Evolutionary conservation across 2,113 vertebrate species (phyloP).

Genomic region (Pteronura brasiliensis): DNA sequence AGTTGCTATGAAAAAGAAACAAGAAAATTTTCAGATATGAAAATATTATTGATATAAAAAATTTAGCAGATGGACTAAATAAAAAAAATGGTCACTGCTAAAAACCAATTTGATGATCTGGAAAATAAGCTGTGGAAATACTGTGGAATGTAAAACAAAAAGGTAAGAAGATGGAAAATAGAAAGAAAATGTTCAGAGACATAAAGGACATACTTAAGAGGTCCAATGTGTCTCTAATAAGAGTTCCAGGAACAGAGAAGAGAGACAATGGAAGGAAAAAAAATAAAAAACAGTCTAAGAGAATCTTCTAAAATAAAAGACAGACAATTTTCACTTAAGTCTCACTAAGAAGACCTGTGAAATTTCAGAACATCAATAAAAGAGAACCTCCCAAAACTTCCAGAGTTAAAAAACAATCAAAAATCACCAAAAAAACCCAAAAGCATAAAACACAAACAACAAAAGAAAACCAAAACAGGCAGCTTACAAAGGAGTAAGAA

Average conservation of each 20-base stretch:
- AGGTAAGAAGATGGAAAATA: neutral
- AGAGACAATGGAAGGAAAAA: neutral
- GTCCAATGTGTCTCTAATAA: neutral
- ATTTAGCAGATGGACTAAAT: neutral
- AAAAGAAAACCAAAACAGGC: neutral
- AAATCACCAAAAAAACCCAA: neutral
- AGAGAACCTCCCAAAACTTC: neutral
- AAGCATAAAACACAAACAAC: neutral
- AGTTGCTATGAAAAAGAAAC: neutral
- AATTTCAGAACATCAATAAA: neutral
- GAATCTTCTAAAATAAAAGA: neutral
- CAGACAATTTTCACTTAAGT: neutral
- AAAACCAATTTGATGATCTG: neutral
- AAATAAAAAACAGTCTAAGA: neutral
- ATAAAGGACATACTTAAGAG: neutral
- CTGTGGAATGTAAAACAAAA: neutral
- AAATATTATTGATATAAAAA: neutral
- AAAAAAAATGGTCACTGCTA: neutral
- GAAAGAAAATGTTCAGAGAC: neutral
- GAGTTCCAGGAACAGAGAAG: neutral
- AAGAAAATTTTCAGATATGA: neutral
- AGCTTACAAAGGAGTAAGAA: neutral
- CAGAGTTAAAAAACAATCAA: neutral
- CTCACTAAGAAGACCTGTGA: neutral
- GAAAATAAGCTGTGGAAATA: conserved; percentile 1